phyloP scores from a whole-genome alignment of 2,797 vertebrate genomes.

The Pseudopleuronectes americanus region DNA sequence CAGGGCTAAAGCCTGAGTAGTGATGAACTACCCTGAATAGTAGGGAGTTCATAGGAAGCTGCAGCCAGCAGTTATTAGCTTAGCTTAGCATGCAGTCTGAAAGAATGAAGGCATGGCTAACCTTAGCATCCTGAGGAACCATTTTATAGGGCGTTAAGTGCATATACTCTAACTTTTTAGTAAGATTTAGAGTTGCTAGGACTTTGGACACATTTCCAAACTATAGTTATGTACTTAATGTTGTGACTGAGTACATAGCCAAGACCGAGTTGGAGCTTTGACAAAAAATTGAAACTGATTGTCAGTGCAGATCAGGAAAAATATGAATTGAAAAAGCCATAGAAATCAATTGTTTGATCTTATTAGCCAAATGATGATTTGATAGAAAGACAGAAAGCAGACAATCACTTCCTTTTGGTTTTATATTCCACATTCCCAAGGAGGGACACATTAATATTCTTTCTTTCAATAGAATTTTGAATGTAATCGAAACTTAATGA shows the following conservation, averaged over 20 bases:
- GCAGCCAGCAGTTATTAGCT: too few relatives aligned
- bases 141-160: too few relatives aligned
- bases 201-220: too few relatives aligned
- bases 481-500: background rate
- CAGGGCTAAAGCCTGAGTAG: too few relatives aligned
- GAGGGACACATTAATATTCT: background rate
- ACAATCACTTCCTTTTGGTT: background rate
- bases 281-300: background rate
- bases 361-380: background rate
- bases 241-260: background rate
- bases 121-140: too few relatives aligned
- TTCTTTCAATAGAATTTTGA: background rate
- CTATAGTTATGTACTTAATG: too few relatives aligned
- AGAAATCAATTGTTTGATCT: background rate
- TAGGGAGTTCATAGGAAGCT: background rate
- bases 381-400: background rate
- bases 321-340: background rate
- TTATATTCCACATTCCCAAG: background rate
- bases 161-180: too few relatives aligned
- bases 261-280: too few relatives aligned
- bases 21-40: background rate
- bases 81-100: too few relatives aligned
- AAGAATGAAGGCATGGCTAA: too few relatives aligned
- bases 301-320: background rate
- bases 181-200: too few relatives aligned